Evolutionary conservation across 2,888 invertebrate species (phyloP).

Genomic region (Lobophora halterata): DNA sequence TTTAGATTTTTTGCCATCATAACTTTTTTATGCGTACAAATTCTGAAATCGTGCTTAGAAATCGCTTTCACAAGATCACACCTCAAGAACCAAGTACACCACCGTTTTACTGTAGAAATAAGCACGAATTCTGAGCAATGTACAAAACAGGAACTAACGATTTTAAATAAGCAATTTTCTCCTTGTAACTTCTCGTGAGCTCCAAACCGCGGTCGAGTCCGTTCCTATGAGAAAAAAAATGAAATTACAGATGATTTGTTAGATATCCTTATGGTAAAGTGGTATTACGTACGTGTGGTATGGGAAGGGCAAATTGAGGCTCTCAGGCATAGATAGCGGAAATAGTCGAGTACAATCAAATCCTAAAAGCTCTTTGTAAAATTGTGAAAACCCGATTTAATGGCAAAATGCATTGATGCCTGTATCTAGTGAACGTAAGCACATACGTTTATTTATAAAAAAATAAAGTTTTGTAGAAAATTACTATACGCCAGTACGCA

Average conservation of each 20-base stretch:
- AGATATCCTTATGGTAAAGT: conserved; percentile 72
- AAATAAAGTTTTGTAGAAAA: too few species aligned
- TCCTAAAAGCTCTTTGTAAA: too few species aligned
- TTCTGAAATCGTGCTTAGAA: too few species aligned
- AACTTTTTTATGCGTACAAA: too few species aligned
- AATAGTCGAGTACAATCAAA: too few species aligned
- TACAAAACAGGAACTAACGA: conserved; percentile 33
- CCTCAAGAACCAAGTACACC: too few species aligned
- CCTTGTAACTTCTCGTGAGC: conserved; percentile 54
- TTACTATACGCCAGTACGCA: too few species aligned
- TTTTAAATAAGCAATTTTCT: conserved; percentile 60
- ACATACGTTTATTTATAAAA: too few species aligned
- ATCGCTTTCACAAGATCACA: neutral
- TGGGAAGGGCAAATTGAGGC: conserved; percentile 15
- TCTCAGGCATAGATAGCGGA: conserved; percentile 25
- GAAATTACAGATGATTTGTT: conserved; percentile 75
- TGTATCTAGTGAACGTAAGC: too few species aligned
- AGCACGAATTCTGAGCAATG: neutral
- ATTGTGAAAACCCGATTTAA: neutral
- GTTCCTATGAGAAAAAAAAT: conserved; percentile 69
- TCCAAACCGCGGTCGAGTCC: conserved; percentile 56
- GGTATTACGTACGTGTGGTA: conserved; percentile 61
- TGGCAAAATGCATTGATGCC: neutral
- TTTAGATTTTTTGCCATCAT: too few species aligned
- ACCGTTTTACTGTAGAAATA: too few species aligned